A percentile compares a stretch with the other conserved stretches of the same genome.
These are phyloP conservation scores for Pteruthius melanotis DNA, from an alignment of 2,113 vertebrate genomes.

Conservation along the genomic window DNA sequence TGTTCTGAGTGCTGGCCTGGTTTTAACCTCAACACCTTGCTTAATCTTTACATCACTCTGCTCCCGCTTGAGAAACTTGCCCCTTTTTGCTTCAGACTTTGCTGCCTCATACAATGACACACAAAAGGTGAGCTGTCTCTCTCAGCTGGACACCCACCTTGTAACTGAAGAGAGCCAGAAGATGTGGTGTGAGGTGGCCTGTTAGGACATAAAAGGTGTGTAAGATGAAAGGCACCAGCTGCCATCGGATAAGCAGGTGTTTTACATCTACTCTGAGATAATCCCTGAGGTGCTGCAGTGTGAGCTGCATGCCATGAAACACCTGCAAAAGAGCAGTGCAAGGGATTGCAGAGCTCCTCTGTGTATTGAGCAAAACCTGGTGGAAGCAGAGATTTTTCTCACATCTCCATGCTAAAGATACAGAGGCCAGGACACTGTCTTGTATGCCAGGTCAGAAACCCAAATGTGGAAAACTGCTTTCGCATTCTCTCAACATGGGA, in stretches of 20 bases:
- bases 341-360: background rate
- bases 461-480: background rate
- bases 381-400: background rate
- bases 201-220: background rate
- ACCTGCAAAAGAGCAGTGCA: background rate
- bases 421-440: background rate
- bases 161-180: background rate
- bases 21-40: background rate
- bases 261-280: background rate
- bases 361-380: background rate
- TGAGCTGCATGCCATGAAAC: background rate
- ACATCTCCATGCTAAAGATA: background rate
- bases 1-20: rapidly evolving
- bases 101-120: background rate
- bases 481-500: background rate
- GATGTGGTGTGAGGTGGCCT: rapidly evolving
- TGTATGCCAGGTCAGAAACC: background rate
- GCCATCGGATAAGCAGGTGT: background rate
- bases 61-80: background rate
- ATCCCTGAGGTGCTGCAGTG: rapidly evolving
- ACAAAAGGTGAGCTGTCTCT: background rate
- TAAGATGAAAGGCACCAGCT: background rate
- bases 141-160: background rate
- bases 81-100: background rate
- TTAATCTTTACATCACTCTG: background rate